Base-by-base conservation (phyloP, 2,888 invertebrate genomes). In the Agonopterix arenella region DNA sequence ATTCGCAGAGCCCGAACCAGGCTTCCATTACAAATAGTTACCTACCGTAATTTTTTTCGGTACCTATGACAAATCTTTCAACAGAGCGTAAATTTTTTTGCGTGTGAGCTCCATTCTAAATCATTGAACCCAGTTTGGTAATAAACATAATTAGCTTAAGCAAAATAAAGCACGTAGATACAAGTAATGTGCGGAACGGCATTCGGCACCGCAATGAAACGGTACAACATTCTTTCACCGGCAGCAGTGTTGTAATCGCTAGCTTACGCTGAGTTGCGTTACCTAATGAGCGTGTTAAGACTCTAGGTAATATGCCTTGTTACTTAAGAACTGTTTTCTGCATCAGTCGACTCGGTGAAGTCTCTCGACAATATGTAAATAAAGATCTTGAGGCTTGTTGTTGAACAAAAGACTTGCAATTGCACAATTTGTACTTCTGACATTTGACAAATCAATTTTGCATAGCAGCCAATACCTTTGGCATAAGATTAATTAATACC, bases 251-350 rank as follows among this genome's bases (percentile, higher is more conserved):
- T 76, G 86, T 84, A 86, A 88, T 72, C 73, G 65, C 60, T 66
- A 28, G 73, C 81, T 80, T 80, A 84, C 80, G 78, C 73, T 76
- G 61, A 73, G 68, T 70, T 62, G 64, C 62, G 74, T 89, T 89
- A 85, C 86, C 75, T 84, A 85, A 86, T 74, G 70, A 71, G 62
- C 70, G 68, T 65, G 71, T 65, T 67, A 45, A 49, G 46, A 37
- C 44, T 46, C 52, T 60, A 56, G 48, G 54, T 56, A 57, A 58
- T 58, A 45, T 28, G 41, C 47, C 48, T 48, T 50, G 50, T 54
- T 49, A 53, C 52, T 43, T 48, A 50, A 53, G 47, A 47, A 44
- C 44, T 43, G 47, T 45, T 46, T 53, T 57, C 56, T 28, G 28
- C 28, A 28, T 28, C 28, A 28, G 7, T 28, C 28, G 28, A 28